Percentiles rank a stretch among this genome's conserved stretches.
Conservation (phyloP, 2,797 vertebrate species). For the Phoebastria nigripes region DNA sequence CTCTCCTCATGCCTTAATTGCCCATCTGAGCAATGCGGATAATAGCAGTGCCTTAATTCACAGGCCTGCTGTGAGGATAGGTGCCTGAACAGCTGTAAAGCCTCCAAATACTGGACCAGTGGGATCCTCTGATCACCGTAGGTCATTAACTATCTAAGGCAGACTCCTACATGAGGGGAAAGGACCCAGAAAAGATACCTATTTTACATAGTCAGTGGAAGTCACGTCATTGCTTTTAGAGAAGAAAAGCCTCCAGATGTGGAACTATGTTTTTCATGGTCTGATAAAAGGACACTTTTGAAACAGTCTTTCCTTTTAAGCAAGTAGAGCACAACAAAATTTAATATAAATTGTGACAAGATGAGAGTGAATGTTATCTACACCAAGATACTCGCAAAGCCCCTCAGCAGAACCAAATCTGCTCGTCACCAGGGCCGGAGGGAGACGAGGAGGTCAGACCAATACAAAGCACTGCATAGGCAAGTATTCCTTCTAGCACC, state of each 20-base stretch:
- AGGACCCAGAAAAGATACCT: not conserved
- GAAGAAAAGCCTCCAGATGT: not conserved
- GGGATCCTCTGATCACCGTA: not conserved
- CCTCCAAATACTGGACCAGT: not conserved
- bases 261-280: not conserved
- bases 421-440: accelerated
- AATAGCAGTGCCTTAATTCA: not conserved
- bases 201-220: not conserved
- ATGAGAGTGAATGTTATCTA: not conserved
- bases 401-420: not conserved
- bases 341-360: not conserved
- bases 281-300: not conserved
- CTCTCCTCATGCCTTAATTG: not conserved
- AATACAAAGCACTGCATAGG: not conserved
- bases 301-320: not conserved
- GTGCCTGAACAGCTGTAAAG: not conserved
- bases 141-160: not conserved
- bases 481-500: not conserved
- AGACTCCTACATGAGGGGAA: not conserved
- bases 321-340: not conserved
- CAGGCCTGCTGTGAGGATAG: not conserved
- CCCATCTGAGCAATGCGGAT: not conserved
- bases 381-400: not conserved
- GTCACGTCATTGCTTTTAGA: not conserved
- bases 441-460: accelerated